Evolutionary conservation across 2,113 vertebrate species (phyloP).

Genomic region (Brienomyrus brachyistius): DNA sequence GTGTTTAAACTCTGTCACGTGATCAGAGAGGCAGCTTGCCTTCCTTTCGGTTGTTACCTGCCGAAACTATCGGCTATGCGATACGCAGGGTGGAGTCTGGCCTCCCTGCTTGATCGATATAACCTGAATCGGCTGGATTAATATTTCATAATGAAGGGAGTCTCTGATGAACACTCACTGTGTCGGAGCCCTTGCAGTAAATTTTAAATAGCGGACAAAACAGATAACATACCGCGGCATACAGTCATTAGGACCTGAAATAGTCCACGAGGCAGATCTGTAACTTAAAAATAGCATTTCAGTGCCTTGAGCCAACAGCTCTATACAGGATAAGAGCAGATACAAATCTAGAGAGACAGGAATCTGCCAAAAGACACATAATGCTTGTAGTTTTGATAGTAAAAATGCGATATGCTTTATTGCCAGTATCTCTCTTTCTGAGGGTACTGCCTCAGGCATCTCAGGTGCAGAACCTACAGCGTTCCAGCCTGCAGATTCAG

Average conservation of each 20-base stretch:
- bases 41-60: background rate
- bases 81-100: background rate
- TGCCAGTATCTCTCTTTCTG: background rate
- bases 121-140: background rate
- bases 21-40: background rate
- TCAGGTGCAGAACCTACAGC: background rate
- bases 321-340: background rate
- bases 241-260: background rate
- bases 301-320: background rate
- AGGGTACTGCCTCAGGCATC: background rate
- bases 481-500: background rate
- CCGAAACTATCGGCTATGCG: background rate
- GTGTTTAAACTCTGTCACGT: background rate
- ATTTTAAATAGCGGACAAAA: background rate
- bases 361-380: background rate
- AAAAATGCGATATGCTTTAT: background rate
- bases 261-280: background rate
- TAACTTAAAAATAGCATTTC: conserved; percentile 2
- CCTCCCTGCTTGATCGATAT: background rate
- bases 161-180: background rate
- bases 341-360: background rate
- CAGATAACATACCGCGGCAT: background rate
- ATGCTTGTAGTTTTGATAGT: background rate
- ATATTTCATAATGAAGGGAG: background rate
- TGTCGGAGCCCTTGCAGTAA: background rate